Conservation (phyloP, 2,113 vertebrate genomes). For the Isichthys henryi region DNA sequence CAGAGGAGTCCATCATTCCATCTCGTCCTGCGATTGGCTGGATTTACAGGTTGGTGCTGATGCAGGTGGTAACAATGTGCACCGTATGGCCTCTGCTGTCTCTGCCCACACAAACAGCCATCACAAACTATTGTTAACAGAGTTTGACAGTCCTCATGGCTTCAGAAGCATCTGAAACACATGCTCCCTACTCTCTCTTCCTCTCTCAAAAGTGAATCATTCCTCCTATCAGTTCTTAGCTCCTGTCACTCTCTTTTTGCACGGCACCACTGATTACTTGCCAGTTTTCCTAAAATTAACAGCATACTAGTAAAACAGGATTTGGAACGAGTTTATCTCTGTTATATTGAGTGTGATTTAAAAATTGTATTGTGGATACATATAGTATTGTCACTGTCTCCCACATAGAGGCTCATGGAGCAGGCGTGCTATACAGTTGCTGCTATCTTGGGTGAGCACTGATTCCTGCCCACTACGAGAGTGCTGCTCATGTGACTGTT, state of each 20-base stretch:
- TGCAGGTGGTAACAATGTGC: background rate
- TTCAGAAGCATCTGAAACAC: background rate
- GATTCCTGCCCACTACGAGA: slow-evolving; percentile 1
- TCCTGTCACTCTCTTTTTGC: background rate
- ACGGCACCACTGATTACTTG: background rate
- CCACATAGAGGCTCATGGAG: background rate
- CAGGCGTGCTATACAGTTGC: background rate
- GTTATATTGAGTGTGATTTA: background rate
- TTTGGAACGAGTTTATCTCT: background rate
- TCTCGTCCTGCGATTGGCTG: background rate
- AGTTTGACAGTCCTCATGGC: background rate
- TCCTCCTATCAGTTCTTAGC: background rate
- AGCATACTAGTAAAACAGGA: background rate
- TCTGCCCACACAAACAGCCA: background rate
- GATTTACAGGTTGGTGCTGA: background rate
- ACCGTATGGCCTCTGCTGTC: background rate
- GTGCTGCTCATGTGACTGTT: slow-evolving; percentile 3
- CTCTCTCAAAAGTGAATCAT: background rate
- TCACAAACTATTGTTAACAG: background rate
- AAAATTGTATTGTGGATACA: background rate
- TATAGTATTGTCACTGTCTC: background rate
- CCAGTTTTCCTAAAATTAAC: background rate
- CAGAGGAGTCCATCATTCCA: background rate
- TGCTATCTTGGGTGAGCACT: background rate
- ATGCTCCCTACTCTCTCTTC: background rate